phyloP scores from a whole-genome alignment of 2,113 vertebrate genomes.

The Ptychochromis oligacanthus region DNA sequence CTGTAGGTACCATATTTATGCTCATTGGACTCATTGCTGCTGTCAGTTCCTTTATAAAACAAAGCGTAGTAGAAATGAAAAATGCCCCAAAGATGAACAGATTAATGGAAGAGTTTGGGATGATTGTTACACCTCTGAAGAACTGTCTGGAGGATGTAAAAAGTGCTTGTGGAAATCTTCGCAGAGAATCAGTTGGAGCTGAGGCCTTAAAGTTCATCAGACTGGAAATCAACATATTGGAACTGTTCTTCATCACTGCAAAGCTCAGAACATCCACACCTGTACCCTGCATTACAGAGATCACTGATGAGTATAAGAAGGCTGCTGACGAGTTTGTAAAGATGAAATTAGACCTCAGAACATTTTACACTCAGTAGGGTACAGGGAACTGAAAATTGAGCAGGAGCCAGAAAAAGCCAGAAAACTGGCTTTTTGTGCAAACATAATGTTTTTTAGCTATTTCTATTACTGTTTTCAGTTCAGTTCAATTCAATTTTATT shows the following conservation, averaged over 20 bases:
- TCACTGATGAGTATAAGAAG: too few species aligned
- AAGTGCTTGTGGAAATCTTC: neutral
- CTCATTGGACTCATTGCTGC: neutral
- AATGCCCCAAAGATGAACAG: neutral
- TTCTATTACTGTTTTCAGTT: too few species aligned
- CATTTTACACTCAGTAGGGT: neutral
- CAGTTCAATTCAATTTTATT: too few species aligned
- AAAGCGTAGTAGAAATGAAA: accelerated
- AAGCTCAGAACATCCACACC: neutral
- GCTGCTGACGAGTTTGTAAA: neutral
- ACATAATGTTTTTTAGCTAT: too few species aligned
- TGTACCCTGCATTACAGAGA: accelerated
- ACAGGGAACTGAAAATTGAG: too few species aligned
- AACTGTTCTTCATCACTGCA: neutral
- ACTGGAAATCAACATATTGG: slow-evolving; percentile 5
- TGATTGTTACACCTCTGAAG: neutral
- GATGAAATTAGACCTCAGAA: neutral
- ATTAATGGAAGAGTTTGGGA: neutral
- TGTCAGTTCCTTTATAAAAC: neutral
- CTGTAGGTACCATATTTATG: too few species aligned
- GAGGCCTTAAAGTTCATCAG: neutral
- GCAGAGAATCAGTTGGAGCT: neutral
- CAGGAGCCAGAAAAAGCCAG: too few species aligned
- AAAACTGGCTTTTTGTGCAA: too few species aligned
- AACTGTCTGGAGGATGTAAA: neutral